Evolutionary conservation across 2,888 invertebrate species (phyloP).

Genomic region (Pollenia griseotomentosa): DNA sequence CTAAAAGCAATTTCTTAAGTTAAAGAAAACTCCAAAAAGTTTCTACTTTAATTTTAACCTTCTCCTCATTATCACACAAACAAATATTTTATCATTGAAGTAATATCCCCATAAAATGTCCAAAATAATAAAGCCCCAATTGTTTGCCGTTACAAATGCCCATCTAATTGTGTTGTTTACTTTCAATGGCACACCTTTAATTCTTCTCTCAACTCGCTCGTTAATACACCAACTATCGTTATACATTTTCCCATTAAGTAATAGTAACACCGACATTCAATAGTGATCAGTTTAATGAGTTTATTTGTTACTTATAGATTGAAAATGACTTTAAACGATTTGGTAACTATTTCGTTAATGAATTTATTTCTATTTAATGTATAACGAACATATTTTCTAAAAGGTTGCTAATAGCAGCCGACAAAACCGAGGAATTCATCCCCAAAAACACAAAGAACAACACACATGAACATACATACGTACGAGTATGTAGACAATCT

Average conservation of each 20-base stretch:
- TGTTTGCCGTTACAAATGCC: constrained; percentile 7
- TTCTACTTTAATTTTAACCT: too few relatives aligned
- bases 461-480: neutral
- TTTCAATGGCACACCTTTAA: constrained; percentile 24
- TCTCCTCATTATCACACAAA: neutral
- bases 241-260: constrained; percentile 16
- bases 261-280: neutral
- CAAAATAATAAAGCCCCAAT: neutral
- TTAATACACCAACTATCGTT: neutral
- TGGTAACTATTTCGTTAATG: constrained; percentile 42
- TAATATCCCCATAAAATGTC: neutral
- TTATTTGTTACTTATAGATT: constrained; percentile 39
- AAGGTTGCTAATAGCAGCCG: constrained; percentile 35
- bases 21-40: too few relatives aligned
- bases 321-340: constrained; percentile 42
- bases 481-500: constrained; percentile 1
- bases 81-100: neutral
- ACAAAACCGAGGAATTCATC: constrained; percentile 43
- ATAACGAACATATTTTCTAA: constrained; percentile 51
- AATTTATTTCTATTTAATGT: constrained; percentile 44
- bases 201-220: neutral
- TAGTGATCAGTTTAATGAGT: constrained; percentile 52
- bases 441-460: constrained; percentile 23
- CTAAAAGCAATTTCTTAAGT: too few relatives aligned
- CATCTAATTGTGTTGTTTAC: neutral